Conservation (phyloP, 2,888 invertebrate species). For the Drosophila neotestacea region DNA sequence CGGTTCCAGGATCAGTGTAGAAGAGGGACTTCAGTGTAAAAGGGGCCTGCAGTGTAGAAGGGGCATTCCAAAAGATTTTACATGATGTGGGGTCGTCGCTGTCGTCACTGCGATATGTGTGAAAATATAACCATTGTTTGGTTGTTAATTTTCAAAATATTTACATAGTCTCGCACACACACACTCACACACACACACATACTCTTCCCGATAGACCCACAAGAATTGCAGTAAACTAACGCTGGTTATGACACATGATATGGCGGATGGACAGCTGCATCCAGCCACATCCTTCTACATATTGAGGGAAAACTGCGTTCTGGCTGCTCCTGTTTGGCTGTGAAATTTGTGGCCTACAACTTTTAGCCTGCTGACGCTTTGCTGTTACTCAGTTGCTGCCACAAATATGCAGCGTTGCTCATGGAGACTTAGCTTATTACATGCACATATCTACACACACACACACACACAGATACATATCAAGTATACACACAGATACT, state of each 20-base stretch:
- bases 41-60: neutral
- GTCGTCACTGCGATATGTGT: constrained; percentile 51
- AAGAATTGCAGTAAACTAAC: constrained; percentile 24
- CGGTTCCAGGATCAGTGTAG: neutral
- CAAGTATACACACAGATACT: too few species aligned
- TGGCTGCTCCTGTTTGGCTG: constrained; percentile 22
- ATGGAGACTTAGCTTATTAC: constrained; percentile 31
- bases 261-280: constrained; percentile 57
- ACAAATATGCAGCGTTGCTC: constrained; percentile 51
- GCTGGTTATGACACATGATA: constrained; percentile 61
- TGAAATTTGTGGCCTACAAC: constrained; percentile 59
- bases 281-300: neutral
- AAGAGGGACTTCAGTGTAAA: neutral
- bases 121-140: constrained; percentile 73
- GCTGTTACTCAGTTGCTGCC: constrained; percentile 37
- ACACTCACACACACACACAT: constrained; percentile 5
- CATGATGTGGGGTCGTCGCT: neutral
- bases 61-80: neutral
- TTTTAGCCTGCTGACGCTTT: constrained; percentile 21
- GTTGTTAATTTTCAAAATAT: constrained; percentile 70
- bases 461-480: neutral
- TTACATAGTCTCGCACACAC: constrained; percentile 17
- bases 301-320: neutral
- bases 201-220: constrained; percentile 7
- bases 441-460: neutral